phyloP scores from a whole-genome alignment of 1,140 invertebrate genomes.

The Plectus sambesii region DNA sequence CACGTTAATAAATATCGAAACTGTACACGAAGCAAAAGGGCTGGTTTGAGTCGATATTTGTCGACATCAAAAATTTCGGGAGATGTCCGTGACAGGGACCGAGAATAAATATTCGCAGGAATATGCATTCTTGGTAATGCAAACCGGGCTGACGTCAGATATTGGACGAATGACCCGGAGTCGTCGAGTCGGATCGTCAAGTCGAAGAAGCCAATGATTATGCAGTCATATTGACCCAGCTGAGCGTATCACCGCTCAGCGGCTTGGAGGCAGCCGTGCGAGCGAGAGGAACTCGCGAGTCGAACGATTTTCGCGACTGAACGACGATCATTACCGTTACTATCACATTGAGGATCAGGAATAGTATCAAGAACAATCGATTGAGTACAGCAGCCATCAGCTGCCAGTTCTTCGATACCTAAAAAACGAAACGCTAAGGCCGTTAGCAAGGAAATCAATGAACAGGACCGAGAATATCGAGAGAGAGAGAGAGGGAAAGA shows the following conservation, averaged over 20 bases:
- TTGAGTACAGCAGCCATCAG: constrained; percentile 98
- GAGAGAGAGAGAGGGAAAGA: not conserved
- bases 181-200: too few species aligned
- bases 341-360: not conserved
- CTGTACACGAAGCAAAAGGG: too few species aligned
- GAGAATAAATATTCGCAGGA: too few species aligned
- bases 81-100: too few species aligned
- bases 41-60: too few species aligned
- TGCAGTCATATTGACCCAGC: too few species aligned
- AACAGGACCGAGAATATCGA: not conserved
- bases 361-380: constrained; percentile 63
- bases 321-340: not conserved
- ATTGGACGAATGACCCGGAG: too few species aligned
- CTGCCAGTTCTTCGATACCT: constrained; percentile 75
- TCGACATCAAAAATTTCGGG: too few species aligned
- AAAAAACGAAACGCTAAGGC: not conserved
- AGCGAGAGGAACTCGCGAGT: not conserved
- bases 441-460: not conserved
- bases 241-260: not conserved
- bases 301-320: not conserved
- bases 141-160: too few species aligned
- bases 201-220: too few species aligned
- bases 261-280: not conserved
- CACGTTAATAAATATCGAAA: too few species aligned
- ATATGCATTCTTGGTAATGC: too few species aligned